Base-by-base conservation (phyloP, 35 echinoderm and acorn worm genomes). In the Nesometra sesokonis region DNA sequence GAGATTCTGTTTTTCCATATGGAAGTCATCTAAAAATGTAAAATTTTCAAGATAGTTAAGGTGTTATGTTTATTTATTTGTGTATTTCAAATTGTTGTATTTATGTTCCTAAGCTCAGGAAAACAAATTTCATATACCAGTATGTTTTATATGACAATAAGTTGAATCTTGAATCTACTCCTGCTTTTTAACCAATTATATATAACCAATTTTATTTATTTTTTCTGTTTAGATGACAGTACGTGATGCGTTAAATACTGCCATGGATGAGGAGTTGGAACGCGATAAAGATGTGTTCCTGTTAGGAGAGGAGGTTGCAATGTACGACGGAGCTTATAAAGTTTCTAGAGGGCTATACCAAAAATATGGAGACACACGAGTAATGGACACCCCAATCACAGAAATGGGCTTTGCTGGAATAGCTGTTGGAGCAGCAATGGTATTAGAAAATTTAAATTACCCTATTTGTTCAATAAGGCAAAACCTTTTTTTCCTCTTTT, bases 261-360 rank as follows among this genome's bases (percentile, higher is more conserved):
- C 96, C 19, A 88, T 99, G 35, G 96, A 99, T 80, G 96, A 99
- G 80, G 96, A 99, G 82, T 30, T 99, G 17, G 90, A 78, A 5
- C 83, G 88, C 36, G 92, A 99, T 78, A 90, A 92, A 32, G 92
- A 77, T 78, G 96, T 99, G 11, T 91, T 94, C 82, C 27, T 99
- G 36, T 85, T 99, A 39, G 96, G 96, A 17, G 96, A 99, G 76
- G 96, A 99, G 76, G 96, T 99, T 17, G 92, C 96, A 27, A 80
- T 92, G 11, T 99, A 99, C 86, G 96, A 99, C 90, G 96, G 96
- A 84, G 96, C 96, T 17, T 99, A 99, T 88, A 99, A 99, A 86
- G 90, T 99, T 5, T 92, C 89, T 13, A 89, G 90, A 82, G 96
- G 96, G 0, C 93, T 99, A 5, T 93, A 93, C 77, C 82, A 86